phyloP scores from a whole-genome alignment of 2,888 invertebrate genomes.

The Xestia ashworthii region DNA sequence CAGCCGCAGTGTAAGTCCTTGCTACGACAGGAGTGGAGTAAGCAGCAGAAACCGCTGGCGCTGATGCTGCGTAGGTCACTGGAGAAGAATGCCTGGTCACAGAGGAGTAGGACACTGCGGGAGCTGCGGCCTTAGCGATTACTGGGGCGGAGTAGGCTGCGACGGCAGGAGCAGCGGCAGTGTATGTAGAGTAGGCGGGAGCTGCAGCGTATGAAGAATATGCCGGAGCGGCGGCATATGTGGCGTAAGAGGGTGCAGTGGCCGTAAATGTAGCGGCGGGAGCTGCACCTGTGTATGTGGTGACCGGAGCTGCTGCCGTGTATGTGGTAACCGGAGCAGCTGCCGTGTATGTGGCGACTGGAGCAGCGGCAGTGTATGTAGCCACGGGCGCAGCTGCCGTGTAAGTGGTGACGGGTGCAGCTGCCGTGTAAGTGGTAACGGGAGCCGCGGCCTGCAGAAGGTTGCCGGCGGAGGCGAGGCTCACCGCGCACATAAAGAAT shows the following conservation, averaged over 20 bases:
- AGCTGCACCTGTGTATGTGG: slow-evolving; percentile 45
- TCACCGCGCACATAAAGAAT: slow-evolving; percentile 90
- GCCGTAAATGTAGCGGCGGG: slow-evolving; percentile 10
- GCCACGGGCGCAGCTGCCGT: background rate
- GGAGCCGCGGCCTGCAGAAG: slow-evolving; percentile 83
- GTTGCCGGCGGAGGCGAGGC: slow-evolving; percentile 91
- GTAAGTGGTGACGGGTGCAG: slow-evolving; percentile 4
- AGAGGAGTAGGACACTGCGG: slow-evolving; percentile 65
- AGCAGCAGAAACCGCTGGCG: slow-evolving; percentile 80
- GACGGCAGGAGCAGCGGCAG: slow-evolving; percentile 86
- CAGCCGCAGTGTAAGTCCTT: slow-evolving; percentile 72
- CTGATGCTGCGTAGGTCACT: slow-evolving; percentile 73
- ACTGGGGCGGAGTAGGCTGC: slow-evolving; percentile 74
- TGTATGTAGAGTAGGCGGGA: slow-evolving; percentile 69
- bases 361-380: slow-evolving; percentile 2
- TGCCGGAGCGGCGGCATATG: slow-evolving; percentile 11
- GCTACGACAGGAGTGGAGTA: slow-evolving; percentile 78
- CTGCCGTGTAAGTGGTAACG: slow-evolving; percentile 56
- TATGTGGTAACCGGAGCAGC: slow-evolving; percentile 78
- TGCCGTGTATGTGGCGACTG: slow-evolving; percentile 75
- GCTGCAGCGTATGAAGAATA: slow-evolving; percentile 60
- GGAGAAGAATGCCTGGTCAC: slow-evolving; percentile 75
- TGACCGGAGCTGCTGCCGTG: slow-evolving; percentile 57
- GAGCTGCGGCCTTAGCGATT: slow-evolving; percentile 67
- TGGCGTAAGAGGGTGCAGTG: slow-evolving; percentile 10